These are phyloP conservation scores for Calameuta idolon DNA, from an alignment of 2,888 invertebrate genomes.

Conservation along the genomic window DNA sequence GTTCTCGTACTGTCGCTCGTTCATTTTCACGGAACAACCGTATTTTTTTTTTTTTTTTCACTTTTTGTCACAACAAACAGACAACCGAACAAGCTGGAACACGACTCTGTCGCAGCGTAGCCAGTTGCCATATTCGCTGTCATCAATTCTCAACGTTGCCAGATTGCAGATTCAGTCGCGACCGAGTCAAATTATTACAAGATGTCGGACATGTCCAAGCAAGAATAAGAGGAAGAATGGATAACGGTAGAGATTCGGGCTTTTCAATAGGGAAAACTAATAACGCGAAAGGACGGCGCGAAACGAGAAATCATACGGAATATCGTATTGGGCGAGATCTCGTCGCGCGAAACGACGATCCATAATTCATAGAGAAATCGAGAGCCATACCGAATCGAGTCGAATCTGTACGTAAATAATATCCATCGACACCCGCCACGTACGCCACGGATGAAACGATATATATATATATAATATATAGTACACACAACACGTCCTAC, in stretches of 20 bases:
- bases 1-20: slow-evolving; percentile 21
- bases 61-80: neutral
- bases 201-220: neutral
- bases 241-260: slow-evolving; percentile 15
- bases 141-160: neutral
- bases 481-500: neutral
- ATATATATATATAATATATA: neutral
- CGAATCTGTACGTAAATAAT: slow-evolving; percentile 32
- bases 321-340: neutral
- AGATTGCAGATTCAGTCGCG: neutral
- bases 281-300: slow-evolving; percentile 19
- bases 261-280: slow-evolving; percentile 40
- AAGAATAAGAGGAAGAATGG: slow-evolving; percentile 15
- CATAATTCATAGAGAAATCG: neutral
- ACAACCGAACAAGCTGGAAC: neutral
- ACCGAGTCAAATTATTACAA: neutral
- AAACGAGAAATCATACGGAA: neutral
- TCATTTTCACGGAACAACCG: slow-evolving; percentile 25
- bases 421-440: slow-evolving; percentile 20
- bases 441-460: neutral
- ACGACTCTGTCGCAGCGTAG: neutral
- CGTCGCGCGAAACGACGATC: neutral
- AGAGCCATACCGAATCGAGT: neutral
- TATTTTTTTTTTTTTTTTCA: slow-evolving; percentile 6
- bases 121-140: neutral